Evolutionary conservation across 2,113 vertebrate species (phyloP).

Genomic region (Terrapene triunguis): DNA sequence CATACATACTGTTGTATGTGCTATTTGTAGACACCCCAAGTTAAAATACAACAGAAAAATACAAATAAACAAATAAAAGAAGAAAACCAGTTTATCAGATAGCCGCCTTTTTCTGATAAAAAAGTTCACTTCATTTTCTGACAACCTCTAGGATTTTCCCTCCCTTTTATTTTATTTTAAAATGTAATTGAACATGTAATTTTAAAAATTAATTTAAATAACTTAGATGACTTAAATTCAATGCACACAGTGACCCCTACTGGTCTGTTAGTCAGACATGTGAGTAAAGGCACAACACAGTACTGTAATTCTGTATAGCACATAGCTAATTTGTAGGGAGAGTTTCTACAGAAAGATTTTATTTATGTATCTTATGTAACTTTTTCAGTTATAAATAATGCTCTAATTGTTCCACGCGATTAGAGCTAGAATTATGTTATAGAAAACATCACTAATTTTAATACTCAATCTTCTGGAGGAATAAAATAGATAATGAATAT

Average conservation of each 20-base stretch:
- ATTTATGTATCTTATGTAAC: background rate
- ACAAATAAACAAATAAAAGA: background rate
- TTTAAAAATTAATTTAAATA: slow-evolving; percentile 57
- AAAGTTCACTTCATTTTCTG: background rate
- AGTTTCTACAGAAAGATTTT: background rate
- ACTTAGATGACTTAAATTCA: slow-evolving; percentile 61
- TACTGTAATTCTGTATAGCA: background rate
- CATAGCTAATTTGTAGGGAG: background rate
- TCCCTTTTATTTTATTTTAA: background rate
- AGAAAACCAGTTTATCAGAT: background rate
- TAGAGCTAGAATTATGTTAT: background rate
- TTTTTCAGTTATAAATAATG: background rate
- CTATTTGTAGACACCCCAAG: background rate
- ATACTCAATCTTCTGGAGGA: background rate
- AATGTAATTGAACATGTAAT: background rate
- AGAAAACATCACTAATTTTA: background rate
- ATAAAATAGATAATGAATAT: background rate
- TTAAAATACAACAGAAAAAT: background rate
- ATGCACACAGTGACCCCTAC: slow-evolving; percentile 83
- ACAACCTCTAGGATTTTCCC: background rate
- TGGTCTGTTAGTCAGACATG: slow-evolving; percentile 56
- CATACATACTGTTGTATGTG: background rate
- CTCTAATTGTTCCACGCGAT: background rate
- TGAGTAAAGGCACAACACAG: background rate
- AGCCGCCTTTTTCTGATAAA: background rate